Evolutionary conservation across 2,888 invertebrate species (phyloP).

Genomic region (Theretra japonica): DNA sequence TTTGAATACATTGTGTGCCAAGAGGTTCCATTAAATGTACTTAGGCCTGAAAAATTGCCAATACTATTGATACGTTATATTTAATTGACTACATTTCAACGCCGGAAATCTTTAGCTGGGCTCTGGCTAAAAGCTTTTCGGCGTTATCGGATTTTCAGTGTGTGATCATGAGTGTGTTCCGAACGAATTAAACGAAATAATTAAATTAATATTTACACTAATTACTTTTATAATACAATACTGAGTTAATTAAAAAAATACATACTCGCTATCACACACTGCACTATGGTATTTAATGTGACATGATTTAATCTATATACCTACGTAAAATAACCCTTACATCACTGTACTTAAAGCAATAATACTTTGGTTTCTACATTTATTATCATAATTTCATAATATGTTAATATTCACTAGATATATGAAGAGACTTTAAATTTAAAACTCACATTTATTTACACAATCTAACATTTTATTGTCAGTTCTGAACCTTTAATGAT

Average conservation of each 20-base stretch:
- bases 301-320: background rate
- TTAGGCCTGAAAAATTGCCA: slow-evolving; percentile 52
- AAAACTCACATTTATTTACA: slow-evolving; percentile 60
- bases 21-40: slow-evolving; percentile 5
- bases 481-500: slow-evolving; percentile 78
- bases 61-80: slow-evolving; percentile 27
- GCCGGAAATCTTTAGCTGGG: slow-evolving; percentile 82
- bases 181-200: background rate
- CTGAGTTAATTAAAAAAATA: slow-evolving; percentile 26
- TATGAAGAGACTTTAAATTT: slow-evolving; percentile 71
- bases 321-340: slow-evolving; percentile 36
- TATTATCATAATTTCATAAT: slow-evolving; percentile 19
- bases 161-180: slow-evolving; percentile 46
- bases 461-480: slow-evolving; percentile 80
- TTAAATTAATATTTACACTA: slow-evolving; percentile 18
- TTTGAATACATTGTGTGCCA: slow-evolving; percentile 17
- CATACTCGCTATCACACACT: slow-evolving; percentile 50
- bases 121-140: slow-evolving; percentile 79
- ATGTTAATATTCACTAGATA: slow-evolving; percentile 62
- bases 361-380: slow-evolving; percentile 35
- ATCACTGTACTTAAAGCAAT: slow-evolving; percentile 42
- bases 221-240: slow-evolving; percentile 5
- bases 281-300: background rate
- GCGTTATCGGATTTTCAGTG: slow-evolving; percentile 57
- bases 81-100: slow-evolving; percentile 72